phyloP scores from a whole-genome alignment of 2,888 invertebrate genomes.

The Therioaphis trifolii region DNA sequence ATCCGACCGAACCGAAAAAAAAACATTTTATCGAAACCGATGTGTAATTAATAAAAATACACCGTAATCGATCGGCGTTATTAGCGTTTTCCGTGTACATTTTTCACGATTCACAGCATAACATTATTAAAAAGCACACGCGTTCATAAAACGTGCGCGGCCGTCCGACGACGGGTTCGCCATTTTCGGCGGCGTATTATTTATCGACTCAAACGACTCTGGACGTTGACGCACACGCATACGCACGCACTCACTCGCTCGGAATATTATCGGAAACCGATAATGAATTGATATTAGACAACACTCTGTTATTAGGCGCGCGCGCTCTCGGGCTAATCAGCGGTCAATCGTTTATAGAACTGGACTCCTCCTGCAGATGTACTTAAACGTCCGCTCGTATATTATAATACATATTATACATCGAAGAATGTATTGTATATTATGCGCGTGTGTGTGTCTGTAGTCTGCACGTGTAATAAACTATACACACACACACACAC shows the following conservation, averaged over 20 bases:
- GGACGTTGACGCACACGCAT: neutral
- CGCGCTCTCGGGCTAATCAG: conserved; percentile 12
- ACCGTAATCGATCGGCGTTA: conserved; percentile 44
- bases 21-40: no score
- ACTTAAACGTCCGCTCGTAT: neutral
- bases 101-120: conserved; percentile 2
- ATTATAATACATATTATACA: no score
- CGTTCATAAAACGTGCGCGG: no score
- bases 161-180: conserved; percentile 39
- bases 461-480: no score
- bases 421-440: no score
- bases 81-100: conserved; percentile 40
- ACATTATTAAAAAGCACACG: no score
- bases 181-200: conserved; percentile 2
- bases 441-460: no score
- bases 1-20: no score
- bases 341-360: neutral
- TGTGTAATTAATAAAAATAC: neutral
- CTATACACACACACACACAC: no score
- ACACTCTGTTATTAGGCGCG: conserved; percentile 15
- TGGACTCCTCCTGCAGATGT: neutral
- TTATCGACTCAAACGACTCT: neutral
- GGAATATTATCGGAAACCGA: neutral
- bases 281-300: conserved; percentile 29
- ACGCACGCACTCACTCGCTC: no score